Evolutionary conservation across 2,797 vertebrate genomes (phyloP).

Genomic region (Gila robusta): DNA sequence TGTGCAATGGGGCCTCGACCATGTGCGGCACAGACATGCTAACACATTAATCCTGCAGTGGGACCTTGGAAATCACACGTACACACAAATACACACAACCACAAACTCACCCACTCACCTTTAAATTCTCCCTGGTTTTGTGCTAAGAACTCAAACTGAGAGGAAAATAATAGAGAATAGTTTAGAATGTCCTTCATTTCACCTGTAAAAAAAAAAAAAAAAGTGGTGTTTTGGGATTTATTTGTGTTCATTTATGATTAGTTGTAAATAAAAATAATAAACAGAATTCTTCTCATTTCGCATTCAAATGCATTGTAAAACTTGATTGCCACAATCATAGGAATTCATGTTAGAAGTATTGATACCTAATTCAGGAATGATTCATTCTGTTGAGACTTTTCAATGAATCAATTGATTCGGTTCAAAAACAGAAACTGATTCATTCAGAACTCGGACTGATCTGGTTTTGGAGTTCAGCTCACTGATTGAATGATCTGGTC

Average conservation of each 20-base stretch:
- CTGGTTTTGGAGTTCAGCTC: background rate
- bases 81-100: background rate
- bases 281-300: background rate
- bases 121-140: conserved; percentile 4
- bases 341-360: background rate
- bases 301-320: background rate
- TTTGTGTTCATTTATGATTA: conserved; percentile 2
- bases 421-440: background rate
- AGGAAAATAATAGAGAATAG: conserved; percentile 5
- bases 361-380: background rate
- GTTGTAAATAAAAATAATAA: background rate
- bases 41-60: conserved; percentile 30
- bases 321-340: background rate
- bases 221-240: background rate
- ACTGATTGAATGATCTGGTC: background rate
- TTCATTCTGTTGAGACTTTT: background rate
- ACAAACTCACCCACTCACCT: conserved; percentile 1
- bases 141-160: conserved; percentile 1
- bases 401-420: background rate
- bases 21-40: conserved; percentile 6
- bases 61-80: background rate
- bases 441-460: background rate
- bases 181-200: conserved; percentile 8
- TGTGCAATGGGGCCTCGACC: background rate
- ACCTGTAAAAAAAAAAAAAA: background rate